Evolutionary conservation across 2,888 invertebrate species (phyloP), one percentile per base, ranked within the genome.

Genomic region (Scaptodrosophila latifasciaeformis): DNA sequence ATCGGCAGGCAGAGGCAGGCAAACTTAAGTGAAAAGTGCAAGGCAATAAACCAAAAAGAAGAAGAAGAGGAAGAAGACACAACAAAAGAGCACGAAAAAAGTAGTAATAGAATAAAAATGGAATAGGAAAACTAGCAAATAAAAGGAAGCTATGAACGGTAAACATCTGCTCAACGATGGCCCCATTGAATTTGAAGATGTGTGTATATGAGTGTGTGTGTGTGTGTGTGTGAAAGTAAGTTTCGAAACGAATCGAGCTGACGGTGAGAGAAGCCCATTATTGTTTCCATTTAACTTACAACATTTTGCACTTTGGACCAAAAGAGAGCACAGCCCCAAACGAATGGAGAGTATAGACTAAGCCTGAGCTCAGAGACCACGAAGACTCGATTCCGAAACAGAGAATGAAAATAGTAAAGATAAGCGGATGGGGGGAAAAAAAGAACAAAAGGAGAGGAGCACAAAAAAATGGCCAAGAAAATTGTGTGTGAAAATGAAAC

Each of bases 271-370:
- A 61, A 69, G 65, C 78, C 80, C 82, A 82, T 82, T 82, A 82
- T 79, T 71, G 71, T 70, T 72, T 72, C 81, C 82, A 82, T 82
- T 82, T 79, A 82, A 81, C 82, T 82, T 80, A 82, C 82, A 82
- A 70, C 82, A 75, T 68, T 82, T 82, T 82, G 82, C 82, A 82
- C 82, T 82, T 82, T 81, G 78, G 67, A 58, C 63, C 29, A 35
- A 18, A 51, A 49, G 56, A 54, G 54, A 54, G 47, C 60, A 29
- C 15, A 12, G 9, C 10, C n/a, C 31, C 4, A 10, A 31, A 3
- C 15, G 35, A 9, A 5, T n/a, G 5, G 35, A 2, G 13, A 15
- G 13, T 27, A 2, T 43, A 7, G 7, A n/a, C 31, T n/a, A n/a
- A 9, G 19, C 21, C 40, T 19, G 21, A 56, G 59, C 52, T 35